These are phyloP conservation scores for Varanus salvator DNA, from an alignment of 2,113 vertebrate genomes.

Conservation along the genomic window DNA sequence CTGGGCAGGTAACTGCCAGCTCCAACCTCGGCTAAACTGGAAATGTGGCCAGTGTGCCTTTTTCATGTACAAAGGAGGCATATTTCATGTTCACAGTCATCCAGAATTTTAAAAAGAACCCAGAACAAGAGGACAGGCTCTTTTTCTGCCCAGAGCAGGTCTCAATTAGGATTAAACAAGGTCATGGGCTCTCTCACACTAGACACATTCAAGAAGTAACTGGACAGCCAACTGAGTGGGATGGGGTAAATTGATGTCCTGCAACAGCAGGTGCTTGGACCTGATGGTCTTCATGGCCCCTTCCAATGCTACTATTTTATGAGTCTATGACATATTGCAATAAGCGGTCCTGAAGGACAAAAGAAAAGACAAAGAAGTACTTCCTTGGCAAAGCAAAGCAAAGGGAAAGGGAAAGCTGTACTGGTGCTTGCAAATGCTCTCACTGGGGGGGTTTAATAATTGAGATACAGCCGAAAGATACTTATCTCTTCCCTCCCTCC, in stretches of 20 bases:
- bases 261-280: no score
- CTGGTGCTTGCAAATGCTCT: not conserved
- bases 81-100: not conserved
- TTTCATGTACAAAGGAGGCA: not conserved
- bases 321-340: no score
- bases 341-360: not conserved
- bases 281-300: no score
- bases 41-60: not conserved
- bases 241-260: no score
- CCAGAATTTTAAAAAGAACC: not conserved
- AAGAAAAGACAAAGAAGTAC: not conserved
- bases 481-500: not conserved
- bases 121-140: not conserved
- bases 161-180: not conserved
- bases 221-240: no score
- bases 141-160: not conserved
- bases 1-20: not conserved
- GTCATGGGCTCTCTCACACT: no score
- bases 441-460: constrained; percentile 12
- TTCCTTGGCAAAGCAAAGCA: not conserved
- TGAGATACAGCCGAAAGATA: not conserved
- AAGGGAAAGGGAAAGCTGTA: not conserved
- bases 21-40: not conserved
- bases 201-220: no score
- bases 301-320: no score